A percentile compares a stretch with the other conserved stretches of the same genome.
phyloP scores from a whole-genome alignment of 2,888 invertebrate genomes.

The Gari tellinella region DNA sequence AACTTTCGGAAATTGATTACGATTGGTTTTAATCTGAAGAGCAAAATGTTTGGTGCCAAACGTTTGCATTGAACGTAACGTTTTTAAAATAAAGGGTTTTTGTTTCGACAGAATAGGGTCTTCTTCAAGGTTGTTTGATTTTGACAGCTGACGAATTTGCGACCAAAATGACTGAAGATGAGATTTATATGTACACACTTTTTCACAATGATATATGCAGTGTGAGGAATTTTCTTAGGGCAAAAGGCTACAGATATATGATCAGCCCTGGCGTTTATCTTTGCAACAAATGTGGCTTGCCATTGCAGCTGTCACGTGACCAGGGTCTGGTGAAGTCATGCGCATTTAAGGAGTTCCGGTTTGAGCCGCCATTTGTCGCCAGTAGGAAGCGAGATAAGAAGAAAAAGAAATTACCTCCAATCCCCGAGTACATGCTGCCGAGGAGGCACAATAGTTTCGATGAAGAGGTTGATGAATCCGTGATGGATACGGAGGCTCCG shows the following conservation, averaged over 20 bases:
- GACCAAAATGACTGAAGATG: too few relatives aligned
- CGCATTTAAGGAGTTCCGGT: conserved; percentile 60
- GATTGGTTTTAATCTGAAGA: too few relatives aligned
- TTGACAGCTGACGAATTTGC: too few relatives aligned
- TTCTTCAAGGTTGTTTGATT: too few relatives aligned
- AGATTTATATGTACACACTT: too few relatives aligned
- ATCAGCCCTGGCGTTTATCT: conserved; percentile 2
- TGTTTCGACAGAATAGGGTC: too few relatives aligned
- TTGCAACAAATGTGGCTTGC: conserved; percentile 40
- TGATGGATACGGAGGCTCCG: conserved; percentile 36
- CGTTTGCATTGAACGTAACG: too few relatives aligned
- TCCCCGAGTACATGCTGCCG: conserved; percentile 57
- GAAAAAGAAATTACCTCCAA: conserved; percentile 50
- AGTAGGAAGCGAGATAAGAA: conserved; percentile 36
- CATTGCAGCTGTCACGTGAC: conserved; percentile 54
- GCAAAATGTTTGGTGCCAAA: too few relatives aligned
- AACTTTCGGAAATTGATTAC: too few relatives aligned
- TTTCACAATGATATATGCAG: too few relatives aligned
- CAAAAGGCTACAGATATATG: conserved; percentile 27
- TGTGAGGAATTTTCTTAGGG: conserved; percentile 9
- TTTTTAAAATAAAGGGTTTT: too few relatives aligned
- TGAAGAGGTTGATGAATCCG: conserved; percentile 29
- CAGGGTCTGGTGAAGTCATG: conserved; percentile 48
- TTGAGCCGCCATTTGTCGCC: conserved; percentile 53
- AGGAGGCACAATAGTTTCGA: conserved; percentile 53